These are phyloP conservation scores for Pollenia labialis DNA, from an alignment of 2,888 invertebrate genomes.

Conservation along the genomic window DNA sequence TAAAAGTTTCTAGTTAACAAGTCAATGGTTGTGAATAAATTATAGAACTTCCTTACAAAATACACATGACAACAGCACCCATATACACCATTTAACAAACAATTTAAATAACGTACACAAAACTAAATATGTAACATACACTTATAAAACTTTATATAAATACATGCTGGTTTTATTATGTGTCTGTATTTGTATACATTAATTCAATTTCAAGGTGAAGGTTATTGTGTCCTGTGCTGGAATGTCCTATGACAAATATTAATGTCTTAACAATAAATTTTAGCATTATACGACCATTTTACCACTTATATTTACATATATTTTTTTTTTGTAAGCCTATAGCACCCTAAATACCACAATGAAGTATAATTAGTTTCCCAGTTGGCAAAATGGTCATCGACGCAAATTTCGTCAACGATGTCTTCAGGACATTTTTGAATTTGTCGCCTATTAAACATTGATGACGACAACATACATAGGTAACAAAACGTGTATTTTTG, in stretches of 20 bases:
- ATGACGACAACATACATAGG: too few species aligned
- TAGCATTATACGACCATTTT: slow-evolving; percentile 21
- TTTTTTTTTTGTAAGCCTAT: not conserved
- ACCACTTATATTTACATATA: not conserved
- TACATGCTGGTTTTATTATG: not conserved
- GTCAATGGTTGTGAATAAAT: slow-evolving; percentile 55
- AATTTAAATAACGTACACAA: not conserved
- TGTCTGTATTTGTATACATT: slow-evolving; percentile 28
- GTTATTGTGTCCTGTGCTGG: slow-evolving; percentile 37
- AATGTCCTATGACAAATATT: slow-evolving; percentile 45
- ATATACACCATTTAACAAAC: not conserved
- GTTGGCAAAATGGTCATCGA: too few species aligned
- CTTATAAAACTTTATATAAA: not conserved
- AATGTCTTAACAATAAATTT: slow-evolving; percentile 47
- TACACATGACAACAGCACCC: not conserved
- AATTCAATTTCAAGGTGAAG: slow-evolving; percentile 65
- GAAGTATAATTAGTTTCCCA: too few species aligned
- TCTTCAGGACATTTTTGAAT: too few species aligned
- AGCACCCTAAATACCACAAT: not conserved
- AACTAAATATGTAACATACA: not conserved
- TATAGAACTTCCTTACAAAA: slow-evolving; percentile 13
- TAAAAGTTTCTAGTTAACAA: slow-evolving; percentile 28
- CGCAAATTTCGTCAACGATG: too few species aligned
- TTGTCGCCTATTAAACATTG: too few species aligned
- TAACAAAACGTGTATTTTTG: too few species aligned